phyloP scores from a whole-genome alignment of 2,113 vertebrate genomes.

The Sinocyclocheilus maitianheensis region DNA sequence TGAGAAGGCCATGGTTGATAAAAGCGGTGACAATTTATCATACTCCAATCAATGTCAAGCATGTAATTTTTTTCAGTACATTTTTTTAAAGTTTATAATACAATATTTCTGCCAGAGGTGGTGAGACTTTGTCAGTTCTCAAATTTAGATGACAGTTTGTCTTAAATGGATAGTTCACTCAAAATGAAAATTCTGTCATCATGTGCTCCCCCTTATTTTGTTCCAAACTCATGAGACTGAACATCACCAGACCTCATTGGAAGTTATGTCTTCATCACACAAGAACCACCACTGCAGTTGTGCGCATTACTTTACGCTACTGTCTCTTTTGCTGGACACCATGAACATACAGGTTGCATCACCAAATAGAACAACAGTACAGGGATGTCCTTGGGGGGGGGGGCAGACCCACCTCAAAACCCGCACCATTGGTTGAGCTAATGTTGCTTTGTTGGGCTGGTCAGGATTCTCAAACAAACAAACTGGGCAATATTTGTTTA shows the following conservation, averaged over 20 bases:
- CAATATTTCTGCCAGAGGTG: background rate
- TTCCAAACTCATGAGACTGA: background rate
- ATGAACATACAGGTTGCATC: background rate
- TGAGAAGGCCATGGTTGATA: background rate
- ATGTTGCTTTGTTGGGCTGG: too few species aligned
- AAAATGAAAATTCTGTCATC: background rate
- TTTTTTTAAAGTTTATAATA: background rate
- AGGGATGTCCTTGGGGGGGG: too few species aligned
- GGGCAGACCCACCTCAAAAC: too few species aligned
- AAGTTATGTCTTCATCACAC: background rate
- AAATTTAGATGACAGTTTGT: constrained; percentile 15
- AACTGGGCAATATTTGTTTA: too few species aligned
- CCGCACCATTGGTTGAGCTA: too few species aligned
- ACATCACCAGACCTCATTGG: background rate
- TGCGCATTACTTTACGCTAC: too few species aligned
- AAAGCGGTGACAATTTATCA: constrained; percentile 25
- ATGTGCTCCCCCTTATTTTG: background rate
- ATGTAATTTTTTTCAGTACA: background rate
- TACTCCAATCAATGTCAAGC: constrained; percentile 10
- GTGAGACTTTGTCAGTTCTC: background rate
- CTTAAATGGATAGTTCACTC: background rate
- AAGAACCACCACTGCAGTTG: too few species aligned
- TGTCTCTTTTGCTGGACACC: too few species aligned
- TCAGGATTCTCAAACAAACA: too few species aligned
- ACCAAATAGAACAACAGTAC: background rate